phyloP scores from a whole-genome alignment of 2,113 vertebrate genomes.

The Bufo gargarizans region DNA sequence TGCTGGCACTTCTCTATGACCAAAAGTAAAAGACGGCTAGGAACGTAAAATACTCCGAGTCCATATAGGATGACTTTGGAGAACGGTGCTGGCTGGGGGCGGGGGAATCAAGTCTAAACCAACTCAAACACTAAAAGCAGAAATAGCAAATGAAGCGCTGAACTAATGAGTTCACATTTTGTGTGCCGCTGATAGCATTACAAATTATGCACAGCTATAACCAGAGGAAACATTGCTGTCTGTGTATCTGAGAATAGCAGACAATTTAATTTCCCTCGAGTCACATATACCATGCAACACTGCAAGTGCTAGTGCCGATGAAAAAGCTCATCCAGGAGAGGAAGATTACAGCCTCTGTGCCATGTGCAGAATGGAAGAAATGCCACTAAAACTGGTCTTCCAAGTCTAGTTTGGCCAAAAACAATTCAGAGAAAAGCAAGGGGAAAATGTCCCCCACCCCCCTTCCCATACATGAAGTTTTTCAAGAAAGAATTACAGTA shows the following conservation, averaged over 20 bases:
- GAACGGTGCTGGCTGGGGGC: neutral
- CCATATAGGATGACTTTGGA: neutral
- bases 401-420: neutral
- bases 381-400: neutral
- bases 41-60: neutral
- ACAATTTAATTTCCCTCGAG: slow-evolving; percentile 19
- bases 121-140: neutral
- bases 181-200: neutral
- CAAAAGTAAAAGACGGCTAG: neutral
- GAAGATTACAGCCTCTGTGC: neutral
- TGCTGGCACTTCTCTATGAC: neutral
- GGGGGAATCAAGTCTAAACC: neutral
- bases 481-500: neutral
- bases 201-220: neutral
- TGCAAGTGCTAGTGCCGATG: neutral
- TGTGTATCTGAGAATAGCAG: slow-evolving; percentile 1
- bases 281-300: neutral
- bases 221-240: neutral
- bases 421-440: neutral
- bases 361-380: neutral
- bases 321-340: neutral
- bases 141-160: neutral
- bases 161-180: neutral
- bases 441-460: no score
- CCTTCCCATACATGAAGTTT: neutral